A percentile compares a stretch with the other conserved stretches of the same genome.
Conservation (phyloP, 2,797 vertebrate species). For the Microctenopoma stevenorrisi region DNA sequence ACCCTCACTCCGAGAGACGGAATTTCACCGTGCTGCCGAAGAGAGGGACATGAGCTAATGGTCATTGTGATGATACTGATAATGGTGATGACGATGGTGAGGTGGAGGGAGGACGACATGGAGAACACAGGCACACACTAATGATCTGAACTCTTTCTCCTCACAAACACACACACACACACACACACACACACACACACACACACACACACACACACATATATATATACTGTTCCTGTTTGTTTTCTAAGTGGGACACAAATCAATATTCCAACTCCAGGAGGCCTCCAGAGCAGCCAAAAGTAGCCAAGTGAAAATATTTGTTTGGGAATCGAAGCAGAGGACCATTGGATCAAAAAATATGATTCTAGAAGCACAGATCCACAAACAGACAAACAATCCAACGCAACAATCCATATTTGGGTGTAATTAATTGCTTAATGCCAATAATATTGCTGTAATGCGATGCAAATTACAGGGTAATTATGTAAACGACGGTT, state of each 20-base stretch:
- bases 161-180: slow-evolving; percentile 10
- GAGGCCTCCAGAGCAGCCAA: slow-evolving; percentile 78
- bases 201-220: background rate
- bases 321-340: slow-evolving; percentile 65
- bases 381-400: slow-evolving; percentile 45
- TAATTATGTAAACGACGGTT: slow-evolving; percentile 81
- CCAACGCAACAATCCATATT: slow-evolving; percentile 63
- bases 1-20: background rate
- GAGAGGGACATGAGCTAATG: slow-evolving; percentile 43
- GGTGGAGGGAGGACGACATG: background rate
- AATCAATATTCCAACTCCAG: slow-evolving; percentile 81
- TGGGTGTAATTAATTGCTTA: slow-evolving; percentile 78
- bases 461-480: slow-evolving; percentile 74
- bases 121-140: background rate
- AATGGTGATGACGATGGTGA: slow-evolving; percentile 8
- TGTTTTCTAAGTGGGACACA: slow-evolving; percentile 76
- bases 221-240: slow-evolving; percentile 44
- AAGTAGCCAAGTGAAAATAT: slow-evolving; percentile 80
- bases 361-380: slow-evolving; percentile 28
- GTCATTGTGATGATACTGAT: slow-evolving; percentile 10
- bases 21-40: slow-evolving; percentile 38
- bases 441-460: slow-evolving; percentile 77
- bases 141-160: slow-evolving; percentile 39
- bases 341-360: slow-evolving; percentile 45
- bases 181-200: slow-evolving; percentile 9